phyloP scores from a whole-genome alignment of 2,888 invertebrate species.

The Capitulum mitella region DNA sequence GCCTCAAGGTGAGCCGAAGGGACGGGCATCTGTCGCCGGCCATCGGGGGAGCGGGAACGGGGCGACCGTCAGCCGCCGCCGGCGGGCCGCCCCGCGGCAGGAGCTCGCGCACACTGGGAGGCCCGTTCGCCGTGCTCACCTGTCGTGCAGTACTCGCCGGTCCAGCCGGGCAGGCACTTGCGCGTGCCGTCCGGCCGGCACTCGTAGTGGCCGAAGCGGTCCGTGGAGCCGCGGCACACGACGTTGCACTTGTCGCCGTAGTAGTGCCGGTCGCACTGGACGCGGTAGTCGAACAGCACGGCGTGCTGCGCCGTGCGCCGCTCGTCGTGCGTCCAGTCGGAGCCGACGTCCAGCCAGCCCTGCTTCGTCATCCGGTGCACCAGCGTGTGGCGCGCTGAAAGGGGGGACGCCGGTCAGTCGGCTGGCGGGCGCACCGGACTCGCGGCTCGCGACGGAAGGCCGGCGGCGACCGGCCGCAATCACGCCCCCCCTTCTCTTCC shows the following conservation, averaged over 20 bases:
- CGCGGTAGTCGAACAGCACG: constrained; percentile 42
- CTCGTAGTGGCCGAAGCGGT: constrained; percentile 66
- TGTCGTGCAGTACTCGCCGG: constrained; percentile 44
- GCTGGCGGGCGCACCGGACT: too few relatives aligned
- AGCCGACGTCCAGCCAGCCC: constrained; percentile 72
- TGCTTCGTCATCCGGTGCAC: constrained; percentile 81
- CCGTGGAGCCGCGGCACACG: constrained; percentile 42
- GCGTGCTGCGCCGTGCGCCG: constrained; percentile 60
- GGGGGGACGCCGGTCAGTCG: too few relatives aligned
- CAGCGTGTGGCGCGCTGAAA: constrained; percentile 79
- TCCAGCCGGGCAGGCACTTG: constrained; percentile 68
- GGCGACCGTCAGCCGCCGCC: too few relatives aligned
- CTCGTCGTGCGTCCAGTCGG: constrained; percentile 75
- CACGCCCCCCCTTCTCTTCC: neutral
- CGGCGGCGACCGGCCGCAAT: too few relatives aligned
- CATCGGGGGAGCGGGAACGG: too few relatives aligned
- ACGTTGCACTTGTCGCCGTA: constrained; percentile 45
- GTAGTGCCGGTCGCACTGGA: constrained; percentile 46
- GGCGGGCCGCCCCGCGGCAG: too few relatives aligned
- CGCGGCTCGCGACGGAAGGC: too few relatives aligned
- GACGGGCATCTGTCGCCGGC: too few relatives aligned
- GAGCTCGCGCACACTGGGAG: too few relatives aligned
- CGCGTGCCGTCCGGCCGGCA: constrained; percentile 82
- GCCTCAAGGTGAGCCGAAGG: constrained; percentile 19
- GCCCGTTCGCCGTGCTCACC: too few relatives aligned